A percentile compares a stretch with the other conserved stretches of the same genome.
phyloP scores from a whole-genome alignment of 2,113 vertebrate genomes.

The Nipponia nippon region DNA sequence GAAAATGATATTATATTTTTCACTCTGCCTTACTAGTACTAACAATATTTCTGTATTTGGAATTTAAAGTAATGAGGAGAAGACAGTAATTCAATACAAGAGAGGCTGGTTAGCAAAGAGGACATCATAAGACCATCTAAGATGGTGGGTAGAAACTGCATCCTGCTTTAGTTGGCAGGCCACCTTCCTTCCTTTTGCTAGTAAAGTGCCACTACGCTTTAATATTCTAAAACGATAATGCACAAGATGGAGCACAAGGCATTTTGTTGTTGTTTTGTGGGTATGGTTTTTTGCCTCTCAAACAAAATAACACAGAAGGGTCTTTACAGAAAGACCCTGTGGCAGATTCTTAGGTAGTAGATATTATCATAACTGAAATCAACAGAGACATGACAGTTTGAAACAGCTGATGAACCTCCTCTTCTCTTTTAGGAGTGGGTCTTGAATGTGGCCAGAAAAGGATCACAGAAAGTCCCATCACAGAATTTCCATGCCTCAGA shows the following conservation, averaged over 20 bases:
- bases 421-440: neutral
- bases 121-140: neutral
- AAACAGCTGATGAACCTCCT: neutral
- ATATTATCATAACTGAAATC: neutral
- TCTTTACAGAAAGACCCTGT: neutral
- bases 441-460: neutral
- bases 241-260: neutral
- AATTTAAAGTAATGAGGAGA: neutral
- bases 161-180: neutral
- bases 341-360: neutral
- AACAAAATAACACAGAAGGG: neutral
- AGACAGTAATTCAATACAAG: neutral
- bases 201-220: neutral
- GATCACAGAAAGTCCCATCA: neutral
- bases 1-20: neutral
- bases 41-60: neutral
- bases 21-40: neutral
- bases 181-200: neutral
- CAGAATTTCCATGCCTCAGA: neutral
- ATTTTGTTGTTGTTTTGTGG: neutral
- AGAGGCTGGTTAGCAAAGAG: neutral
- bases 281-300: neutral
- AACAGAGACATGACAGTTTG: neutral
- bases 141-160: neutral
- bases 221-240: neutral